Conservation (phyloP, 1,140 invertebrate genomes). For the Caenorhabditis inopinata region DNA sequence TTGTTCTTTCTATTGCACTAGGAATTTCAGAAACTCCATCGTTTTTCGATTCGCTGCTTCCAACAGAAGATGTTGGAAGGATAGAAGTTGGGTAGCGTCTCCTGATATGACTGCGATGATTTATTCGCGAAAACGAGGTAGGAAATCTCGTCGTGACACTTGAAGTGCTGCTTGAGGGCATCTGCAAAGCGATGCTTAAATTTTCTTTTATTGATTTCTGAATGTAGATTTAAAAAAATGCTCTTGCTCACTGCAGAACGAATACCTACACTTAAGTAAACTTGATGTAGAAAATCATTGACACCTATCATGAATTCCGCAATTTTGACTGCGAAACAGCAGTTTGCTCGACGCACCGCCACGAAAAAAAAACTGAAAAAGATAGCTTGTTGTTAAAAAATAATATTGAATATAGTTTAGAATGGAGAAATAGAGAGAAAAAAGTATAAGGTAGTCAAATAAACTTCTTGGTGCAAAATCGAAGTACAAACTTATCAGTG, state of each 20-base stretch:
- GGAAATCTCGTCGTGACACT: background rate
- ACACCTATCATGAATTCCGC: slow-evolving; percentile 8
- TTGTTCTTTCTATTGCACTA: background rate
- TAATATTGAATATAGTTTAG: background rate
- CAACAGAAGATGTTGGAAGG: too few species aligned
- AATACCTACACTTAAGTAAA: background rate
- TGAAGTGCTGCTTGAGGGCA: slow-evolving; percentile 26
- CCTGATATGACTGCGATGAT: background rate
- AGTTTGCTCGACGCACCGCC: background rate
- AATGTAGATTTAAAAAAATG: background rate
- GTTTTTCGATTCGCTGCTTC: background rate
- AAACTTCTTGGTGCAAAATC: background rate
- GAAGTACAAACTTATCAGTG: slow-evolving; percentile 30
- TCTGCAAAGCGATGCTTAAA: background rate
- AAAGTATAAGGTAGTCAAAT: background rate
- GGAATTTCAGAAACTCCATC: background rate
- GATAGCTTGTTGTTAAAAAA: background rate
- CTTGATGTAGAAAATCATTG: background rate
- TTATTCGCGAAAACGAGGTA: background rate
- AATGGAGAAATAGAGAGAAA: background rate
- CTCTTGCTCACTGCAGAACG: background rate
- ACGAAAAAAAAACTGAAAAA: background rate
- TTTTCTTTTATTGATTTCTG: background rate
- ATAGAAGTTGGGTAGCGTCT: background rate
- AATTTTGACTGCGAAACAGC: background rate